Evolutionary conservation across 2,888 invertebrate species (phyloP), one percentile per base, ranked within the genome.

Genomic region (Drosophila glabriapex): DNA sequence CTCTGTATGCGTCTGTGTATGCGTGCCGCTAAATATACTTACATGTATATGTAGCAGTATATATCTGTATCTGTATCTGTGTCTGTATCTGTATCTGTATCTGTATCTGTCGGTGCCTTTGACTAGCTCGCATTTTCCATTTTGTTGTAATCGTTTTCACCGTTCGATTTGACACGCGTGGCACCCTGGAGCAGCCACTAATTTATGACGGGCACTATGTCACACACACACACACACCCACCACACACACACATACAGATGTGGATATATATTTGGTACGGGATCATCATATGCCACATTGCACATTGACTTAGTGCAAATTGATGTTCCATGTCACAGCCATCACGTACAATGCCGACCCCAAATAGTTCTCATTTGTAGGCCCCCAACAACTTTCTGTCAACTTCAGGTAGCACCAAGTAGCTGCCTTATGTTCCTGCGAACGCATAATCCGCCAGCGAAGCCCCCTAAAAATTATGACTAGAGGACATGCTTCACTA

Each of bases 91-190:
- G 53, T 50, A 49, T 53, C 50, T 71, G 58, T 33, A 33, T 49
- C 46, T 69, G 53, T 50, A 49, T 68, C 53, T 73, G 62, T 53
- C 75, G 72, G 59, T 43, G 39, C 35, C 37, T 41, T 39, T 43
- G 64, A 63, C 65, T 43, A 65, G 68, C 71, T 70, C 62, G 80
- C 77, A 74, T 78, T 83, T 78, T 77, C 65, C 68, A 80, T 72
- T 70, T 78, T 68, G 73, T 62, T 71, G 73, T 84, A 89, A 84
- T 89, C 82, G 89, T 70, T 81, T 85, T 68, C 79, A 83, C 67
- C 82, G 69, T 83, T 88, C 69, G 81, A 89, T 81, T 84, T 84
- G 84, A 84, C 84, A 89, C 78, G 82, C 78, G 46, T 80, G 71
- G 71, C 70, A 82, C 56, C 82, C 84, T 25, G 83, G 81, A 80